These are phyloP conservation scores for Picathartes gymnocephalus DNA, from an alignment of 2,113 vertebrate genomes.

Conservation along the genomic window DNA sequence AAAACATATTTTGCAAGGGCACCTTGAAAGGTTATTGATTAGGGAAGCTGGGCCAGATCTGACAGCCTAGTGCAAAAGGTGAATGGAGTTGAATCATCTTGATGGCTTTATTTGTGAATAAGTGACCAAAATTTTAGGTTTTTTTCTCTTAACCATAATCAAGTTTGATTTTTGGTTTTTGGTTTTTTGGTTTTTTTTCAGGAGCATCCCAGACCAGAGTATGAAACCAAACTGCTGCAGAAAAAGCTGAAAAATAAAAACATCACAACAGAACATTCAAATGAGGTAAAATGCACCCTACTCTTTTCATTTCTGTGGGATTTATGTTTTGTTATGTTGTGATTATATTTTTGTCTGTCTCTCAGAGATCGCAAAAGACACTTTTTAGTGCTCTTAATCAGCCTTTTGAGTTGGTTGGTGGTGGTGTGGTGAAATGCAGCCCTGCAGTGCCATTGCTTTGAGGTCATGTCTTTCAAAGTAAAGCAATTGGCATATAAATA, in stretches of 20 bases:
- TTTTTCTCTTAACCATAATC: not conserved
- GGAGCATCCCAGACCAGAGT: constrained; percentile 93
- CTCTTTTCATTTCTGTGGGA: not conserved
- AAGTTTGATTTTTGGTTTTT: not conserved
- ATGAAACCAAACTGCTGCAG: constrained; percentile 87
- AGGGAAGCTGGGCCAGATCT: not conserved
- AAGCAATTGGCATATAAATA: not conserved
- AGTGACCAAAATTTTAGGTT: not conserved
- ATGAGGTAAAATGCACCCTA: constrained; percentile 70
- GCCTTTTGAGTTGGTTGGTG: not conserved
- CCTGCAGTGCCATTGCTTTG: not conserved
- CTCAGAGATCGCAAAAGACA: not conserved
- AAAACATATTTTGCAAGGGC: not conserved
- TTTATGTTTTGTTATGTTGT: not conserved
- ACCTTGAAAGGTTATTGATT: not conserved
- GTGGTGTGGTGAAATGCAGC: not conserved
- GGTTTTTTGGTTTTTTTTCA: constrained; percentile 30
- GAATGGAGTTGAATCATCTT: not conserved
- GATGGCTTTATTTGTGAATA: not conserved
- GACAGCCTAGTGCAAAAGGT: not conserved
- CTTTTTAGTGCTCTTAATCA: not conserved
- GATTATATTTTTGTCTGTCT: not conserved
- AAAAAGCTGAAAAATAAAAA: constrained; percentile 82
- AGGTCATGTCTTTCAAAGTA: not conserved
- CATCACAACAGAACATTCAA: constrained; percentile 61